Conservation (phyloP, 1,140 invertebrate genomes). For the Nebria ingens region DNA sequence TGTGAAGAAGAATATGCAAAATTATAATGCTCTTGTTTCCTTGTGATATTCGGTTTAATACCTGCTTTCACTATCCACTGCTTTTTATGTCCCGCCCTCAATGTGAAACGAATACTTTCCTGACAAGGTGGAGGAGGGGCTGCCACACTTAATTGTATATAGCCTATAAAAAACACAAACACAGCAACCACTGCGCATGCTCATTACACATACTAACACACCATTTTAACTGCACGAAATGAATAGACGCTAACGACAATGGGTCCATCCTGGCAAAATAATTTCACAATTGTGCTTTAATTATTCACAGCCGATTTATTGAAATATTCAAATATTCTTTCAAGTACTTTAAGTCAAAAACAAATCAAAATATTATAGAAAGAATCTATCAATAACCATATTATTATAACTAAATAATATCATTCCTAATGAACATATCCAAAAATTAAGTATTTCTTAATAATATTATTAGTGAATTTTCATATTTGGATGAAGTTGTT, state of each 20-base stretch:
- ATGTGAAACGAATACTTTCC: conserved; percentile 27
- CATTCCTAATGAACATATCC: too few species aligned
- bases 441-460: too few species aligned
- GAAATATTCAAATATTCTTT: too few species aligned
- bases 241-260: background rate
- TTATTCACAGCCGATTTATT: too few species aligned
- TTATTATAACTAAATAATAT: too few species aligned
- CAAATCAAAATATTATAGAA: too few species aligned
- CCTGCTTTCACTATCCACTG: conserved; percentile 8
- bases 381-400: too few species aligned
- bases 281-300: background rate
- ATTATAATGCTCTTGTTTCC: too few species aligned
- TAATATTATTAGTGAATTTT: too few species aligned
- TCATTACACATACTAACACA: conserved; percentile 3
- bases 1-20: too few species aligned
- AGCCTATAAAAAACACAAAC: conserved; percentile 13
- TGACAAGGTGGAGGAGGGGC: conserved; percentile 35
- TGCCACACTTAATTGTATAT: conserved; percentile 11
- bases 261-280: background rate
- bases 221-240: background rate
- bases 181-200: conserved; percentile 10
- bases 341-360: too few species aligned
- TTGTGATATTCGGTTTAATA: background rate
- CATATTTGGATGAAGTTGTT: too few species aligned
- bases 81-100: conserved; percentile 16